Conservation (phyloP, 1,140 invertebrate genomes). For the Pectinophora gossypiella region DNA sequence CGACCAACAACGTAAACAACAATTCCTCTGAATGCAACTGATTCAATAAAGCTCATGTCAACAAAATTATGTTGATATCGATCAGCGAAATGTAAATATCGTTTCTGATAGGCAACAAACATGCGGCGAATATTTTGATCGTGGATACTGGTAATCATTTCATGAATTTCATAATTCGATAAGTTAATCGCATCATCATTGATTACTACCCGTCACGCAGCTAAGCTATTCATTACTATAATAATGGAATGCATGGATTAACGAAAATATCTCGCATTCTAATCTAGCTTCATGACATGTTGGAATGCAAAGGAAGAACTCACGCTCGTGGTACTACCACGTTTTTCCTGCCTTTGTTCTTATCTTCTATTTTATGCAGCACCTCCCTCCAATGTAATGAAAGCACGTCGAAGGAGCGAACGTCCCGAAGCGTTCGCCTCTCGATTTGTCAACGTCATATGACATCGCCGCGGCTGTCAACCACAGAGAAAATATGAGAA, state of each 20-base stretch:
- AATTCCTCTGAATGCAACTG: too few species aligned
- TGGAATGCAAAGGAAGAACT: slow-evolving; percentile 4
- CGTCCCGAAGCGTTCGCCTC: slow-evolving; percentile 42
- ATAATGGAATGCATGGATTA: not conserved
- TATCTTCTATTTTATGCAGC: not conserved
- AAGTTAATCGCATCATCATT: too few species aligned
- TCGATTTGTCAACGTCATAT: slow-evolving; percentile 59
- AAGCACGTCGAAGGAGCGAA: slow-evolving; percentile 23
- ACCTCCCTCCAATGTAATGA: slow-evolving; percentile 10
- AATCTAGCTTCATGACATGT: slow-evolving; percentile 3
- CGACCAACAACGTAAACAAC: too few species aligned
- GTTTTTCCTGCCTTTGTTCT: not conserved
- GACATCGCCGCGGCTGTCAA: slow-evolving; percentile 43
- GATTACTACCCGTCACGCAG: not conserved
- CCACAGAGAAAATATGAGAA: slow-evolving; percentile 25
- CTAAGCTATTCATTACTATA: too few species aligned
- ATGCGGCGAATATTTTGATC: too few species aligned
- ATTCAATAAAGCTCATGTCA: too few species aligned
- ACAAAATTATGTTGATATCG: too few species aligned
- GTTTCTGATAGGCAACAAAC: too few species aligned
- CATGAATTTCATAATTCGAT: too few species aligned
- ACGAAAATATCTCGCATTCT: not conserved
- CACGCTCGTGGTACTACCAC: not conserved
- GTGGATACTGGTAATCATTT: too few species aligned
- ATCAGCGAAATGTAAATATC: too few species aligned